Percentiles rank a stretch among this genome's conserved stretches.
These are phyloP conservation scores for Nibea coibor DNA, from an alignment of 2,113 vertebrate species.

Conservation along the genomic window DNA sequence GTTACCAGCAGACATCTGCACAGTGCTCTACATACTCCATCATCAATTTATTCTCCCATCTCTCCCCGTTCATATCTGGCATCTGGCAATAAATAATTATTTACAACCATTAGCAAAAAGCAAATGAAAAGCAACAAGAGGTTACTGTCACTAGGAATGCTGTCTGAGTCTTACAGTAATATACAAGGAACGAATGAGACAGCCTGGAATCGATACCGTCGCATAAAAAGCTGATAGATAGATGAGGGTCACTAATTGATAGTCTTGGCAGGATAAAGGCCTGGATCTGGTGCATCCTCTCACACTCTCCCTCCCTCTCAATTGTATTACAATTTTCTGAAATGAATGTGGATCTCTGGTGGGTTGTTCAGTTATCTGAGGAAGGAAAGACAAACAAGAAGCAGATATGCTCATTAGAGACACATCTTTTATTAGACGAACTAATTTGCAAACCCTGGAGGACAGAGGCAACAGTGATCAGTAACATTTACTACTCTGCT, in stretches of 20 bases:
- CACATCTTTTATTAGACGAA: constrained; percentile 1
- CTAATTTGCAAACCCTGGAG: not conserved
- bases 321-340: not conserved
- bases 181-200: constrained; percentile 50
- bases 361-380: constrained; percentile 87
- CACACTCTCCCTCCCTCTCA: constrained; percentile 5
- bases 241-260: constrained; percentile 58
- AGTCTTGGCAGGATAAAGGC: constrained; percentile 31
- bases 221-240: constrained; percentile 66
- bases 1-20: constrained; percentile 46
- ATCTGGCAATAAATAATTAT: constrained; percentile 95
- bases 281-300: constrained; percentile 22
- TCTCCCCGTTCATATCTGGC: constrained; percentile 70
- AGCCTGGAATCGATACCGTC: constrained; percentile 48
- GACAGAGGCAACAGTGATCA: not conserved
- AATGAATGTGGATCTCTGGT: constrained; percentile 26
- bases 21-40: constrained; percentile 13
- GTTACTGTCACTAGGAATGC: constrained; percentile 47
- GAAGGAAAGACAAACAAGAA: constrained; percentile 24
- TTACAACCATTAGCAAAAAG: constrained; percentile 90
- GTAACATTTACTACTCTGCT: not conserved
- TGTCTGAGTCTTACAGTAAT: constrained; percentile 75
- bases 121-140: constrained; percentile 70
- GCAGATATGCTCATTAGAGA: constrained; percentile 4
- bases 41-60: constrained; percentile 20